These are phyloP conservation scores for Neelides sp. DNA, from an alignment of 1,140 invertebrate species.

Conservation along the genomic window DNA sequence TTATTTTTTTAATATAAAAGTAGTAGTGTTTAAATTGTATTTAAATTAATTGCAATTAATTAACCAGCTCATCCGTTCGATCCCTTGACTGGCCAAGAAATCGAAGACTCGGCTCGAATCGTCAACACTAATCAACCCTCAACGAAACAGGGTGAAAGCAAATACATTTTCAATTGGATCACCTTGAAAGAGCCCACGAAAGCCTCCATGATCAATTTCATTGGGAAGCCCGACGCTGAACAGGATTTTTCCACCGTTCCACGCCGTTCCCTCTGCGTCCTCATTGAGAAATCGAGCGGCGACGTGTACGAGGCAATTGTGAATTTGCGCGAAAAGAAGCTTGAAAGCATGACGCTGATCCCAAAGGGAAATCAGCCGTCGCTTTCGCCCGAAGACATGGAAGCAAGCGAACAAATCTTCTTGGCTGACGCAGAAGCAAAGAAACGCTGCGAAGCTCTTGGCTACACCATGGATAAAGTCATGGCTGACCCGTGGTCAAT, in stretches of 20 bases:
- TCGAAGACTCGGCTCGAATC: background rate
- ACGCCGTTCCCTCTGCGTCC: background rate
- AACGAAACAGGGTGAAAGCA: too few species aligned
- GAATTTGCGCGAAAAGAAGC: slow-evolving; percentile 4
- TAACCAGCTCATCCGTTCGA: slow-evolving; percentile 6
- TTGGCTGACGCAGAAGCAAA: background rate
- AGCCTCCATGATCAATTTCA: background rate
- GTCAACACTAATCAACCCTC: background rate
- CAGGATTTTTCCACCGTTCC: background rate
- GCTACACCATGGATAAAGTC: slow-evolving; percentile 7
- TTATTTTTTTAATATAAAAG: too few species aligned
- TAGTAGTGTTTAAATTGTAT: too few species aligned
- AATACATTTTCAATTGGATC: slow-evolving; percentile 4
- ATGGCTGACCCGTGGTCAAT: slow-evolving; percentile 10
- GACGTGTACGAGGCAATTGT: slow-evolving; percentile 2
- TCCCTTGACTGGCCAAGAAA: background rate
- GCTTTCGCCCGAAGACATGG: slow-evolving; percentile 1
- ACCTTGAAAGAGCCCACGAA: background rate
- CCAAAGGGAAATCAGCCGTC: background rate
- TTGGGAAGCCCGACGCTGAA: background rate
- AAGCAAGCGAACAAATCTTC: background rate
- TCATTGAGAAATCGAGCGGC: background rate
- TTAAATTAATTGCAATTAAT: too few species aligned
- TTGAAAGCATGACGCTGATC: slow-evolving; percentile 1
- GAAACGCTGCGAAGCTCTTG: background rate